Base-by-base conservation (phyloP, 1,140 invertebrate genomes). In the Dendroctonus valens region DNA sequence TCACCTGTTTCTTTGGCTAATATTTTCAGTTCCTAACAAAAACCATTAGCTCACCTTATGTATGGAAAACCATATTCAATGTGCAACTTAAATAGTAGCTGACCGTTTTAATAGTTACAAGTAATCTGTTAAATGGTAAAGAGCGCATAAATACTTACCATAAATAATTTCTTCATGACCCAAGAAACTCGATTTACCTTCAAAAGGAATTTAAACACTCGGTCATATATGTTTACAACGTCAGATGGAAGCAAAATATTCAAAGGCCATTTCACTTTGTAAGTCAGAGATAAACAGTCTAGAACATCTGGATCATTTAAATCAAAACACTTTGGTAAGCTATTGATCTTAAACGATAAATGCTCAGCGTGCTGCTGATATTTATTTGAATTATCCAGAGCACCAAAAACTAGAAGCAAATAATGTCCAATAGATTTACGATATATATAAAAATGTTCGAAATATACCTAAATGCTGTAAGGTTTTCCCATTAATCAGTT, bases 181-280 rank as follows among this genome's bases (percentile, higher is more conserved):
- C 87, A 91, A 5, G 84, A 84, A 40, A 89, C 85, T n/a, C 89
- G 81, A 64, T 89, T 84, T 54, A 91, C 82, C 78, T 89, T 90
- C 6, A 92, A 69, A 11, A 91, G 74, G 77, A 90, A 90, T 72
- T 87, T 86, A 70, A 92, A 91, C 0, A 92, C 86, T 72, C 85
- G 85, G 1, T 84, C 83, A 72, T 91, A 91, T 70, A 89, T 84
- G 7, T 81, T 72, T 59, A 91, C 79, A 0, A 86, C 82, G 60
- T 88, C 86, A 0, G 84, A 83, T 5, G 88, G 89, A 26, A 92
- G 77, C 41, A 92, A 84, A 38, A 92, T 85, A 75, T 91, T 91
- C 0, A 91, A 73, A 0, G 91, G 90, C 90, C 90, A 92, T 8
- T 83, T 78, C 2, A 89, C 82, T 48, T 84, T 81, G 72, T 90